A percentile compares a stretch with the other conserved stretches of the same genome.
These are phyloP conservation scores for Euura lappo DNA, from an alignment of 1,140 invertebrate genomes.

Conservation along the genomic window DNA sequence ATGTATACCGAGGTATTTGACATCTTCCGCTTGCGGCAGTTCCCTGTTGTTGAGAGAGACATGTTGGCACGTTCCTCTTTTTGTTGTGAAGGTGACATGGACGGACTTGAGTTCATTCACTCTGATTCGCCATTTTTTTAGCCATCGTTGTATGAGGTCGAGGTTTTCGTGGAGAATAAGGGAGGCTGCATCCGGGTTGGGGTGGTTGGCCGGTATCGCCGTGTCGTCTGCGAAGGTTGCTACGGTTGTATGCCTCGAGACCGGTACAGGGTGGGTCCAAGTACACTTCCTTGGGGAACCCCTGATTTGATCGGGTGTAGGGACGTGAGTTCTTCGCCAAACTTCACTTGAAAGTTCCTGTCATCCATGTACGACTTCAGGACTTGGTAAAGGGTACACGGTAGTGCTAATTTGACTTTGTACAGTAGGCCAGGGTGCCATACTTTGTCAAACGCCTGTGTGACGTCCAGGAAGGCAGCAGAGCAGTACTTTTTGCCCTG, in stretches of 20 bases:
- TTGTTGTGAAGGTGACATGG: neutral
- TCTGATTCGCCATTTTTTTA: constrained; percentile 1
- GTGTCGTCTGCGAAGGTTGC: constrained; percentile 39
- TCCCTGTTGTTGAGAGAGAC: constrained; percentile 16
- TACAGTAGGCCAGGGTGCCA: constrained; percentile 40
- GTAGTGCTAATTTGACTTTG: constrained; percentile 34
- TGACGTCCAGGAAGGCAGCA: constrained; percentile 43
- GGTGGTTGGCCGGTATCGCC: constrained; percentile 23
- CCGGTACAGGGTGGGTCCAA: constrained; percentile 40
- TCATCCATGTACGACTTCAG: constrained; percentile 14
- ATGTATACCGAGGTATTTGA: too few relatives aligned
- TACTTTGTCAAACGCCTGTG: constrained; percentile 45
- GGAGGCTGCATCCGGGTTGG: constrained; percentile 13
- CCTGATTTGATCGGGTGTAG: constrained; percentile 23
- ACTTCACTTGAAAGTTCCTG: neutral
- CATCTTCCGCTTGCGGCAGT: constrained; percentile 9
- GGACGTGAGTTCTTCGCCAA: neutral
- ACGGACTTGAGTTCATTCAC: constrained; percentile 9
- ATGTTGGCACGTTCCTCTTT: constrained; percentile 12
- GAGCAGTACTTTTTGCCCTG: constrained; percentile 38
- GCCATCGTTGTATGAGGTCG: neutral
- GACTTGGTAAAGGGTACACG: neutral
- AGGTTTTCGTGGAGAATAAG: neutral
- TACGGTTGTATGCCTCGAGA: constrained; percentile 21
- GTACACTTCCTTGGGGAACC: constrained; percentile 44